These are phyloP conservation scores for Buathra laborator DNA, from an alignment of 2,888 invertebrate genomes.

Conservation along the genomic window DNA sequence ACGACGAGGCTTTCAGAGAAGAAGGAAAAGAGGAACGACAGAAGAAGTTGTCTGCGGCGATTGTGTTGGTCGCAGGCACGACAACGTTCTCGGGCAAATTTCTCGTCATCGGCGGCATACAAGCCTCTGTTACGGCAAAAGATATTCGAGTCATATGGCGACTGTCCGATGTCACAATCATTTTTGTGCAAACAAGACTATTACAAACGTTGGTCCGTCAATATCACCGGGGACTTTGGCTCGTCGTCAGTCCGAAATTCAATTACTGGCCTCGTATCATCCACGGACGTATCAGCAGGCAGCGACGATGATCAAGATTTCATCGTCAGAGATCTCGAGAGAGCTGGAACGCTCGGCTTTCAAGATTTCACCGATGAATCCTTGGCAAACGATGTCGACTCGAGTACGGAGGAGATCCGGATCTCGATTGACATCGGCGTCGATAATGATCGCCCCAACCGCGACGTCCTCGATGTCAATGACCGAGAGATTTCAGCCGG, in stretches of 20 bases:
- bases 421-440: background rate
- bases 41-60: conserved; percentile 19
- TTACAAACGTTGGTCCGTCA: conserved; percentile 11
- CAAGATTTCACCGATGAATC: background rate
- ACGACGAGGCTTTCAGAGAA: conserved; percentile 73
- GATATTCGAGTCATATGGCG: conserved; percentile 14
- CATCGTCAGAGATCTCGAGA: conserved; percentile 11
- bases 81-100: conserved; percentile 9
- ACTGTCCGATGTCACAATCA: background rate
- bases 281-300: conserved; percentile 7
- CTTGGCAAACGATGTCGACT: background rate
- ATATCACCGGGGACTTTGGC: conserved; percentile 24
- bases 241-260: conserved; percentile 23
- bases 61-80: conserved; percentile 27
- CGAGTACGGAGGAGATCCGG: background rate
- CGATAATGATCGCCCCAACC: conserved; percentile 5
- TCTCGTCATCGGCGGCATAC: conserved; percentile 17
- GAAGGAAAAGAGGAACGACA: conserved; percentile 59
- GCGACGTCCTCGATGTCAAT: conserved; percentile 34
- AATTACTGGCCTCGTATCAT: conserved; percentile 1
- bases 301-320: conserved; percentile 19
- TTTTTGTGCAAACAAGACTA: conserved; percentile 4
- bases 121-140: conserved; percentile 15
- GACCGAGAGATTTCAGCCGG: conserved; percentile 39
- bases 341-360: background rate